phyloP scores from a whole-genome alignment of 92 coral and sea anemone genomes.

The Ricordea florida region DNA sequence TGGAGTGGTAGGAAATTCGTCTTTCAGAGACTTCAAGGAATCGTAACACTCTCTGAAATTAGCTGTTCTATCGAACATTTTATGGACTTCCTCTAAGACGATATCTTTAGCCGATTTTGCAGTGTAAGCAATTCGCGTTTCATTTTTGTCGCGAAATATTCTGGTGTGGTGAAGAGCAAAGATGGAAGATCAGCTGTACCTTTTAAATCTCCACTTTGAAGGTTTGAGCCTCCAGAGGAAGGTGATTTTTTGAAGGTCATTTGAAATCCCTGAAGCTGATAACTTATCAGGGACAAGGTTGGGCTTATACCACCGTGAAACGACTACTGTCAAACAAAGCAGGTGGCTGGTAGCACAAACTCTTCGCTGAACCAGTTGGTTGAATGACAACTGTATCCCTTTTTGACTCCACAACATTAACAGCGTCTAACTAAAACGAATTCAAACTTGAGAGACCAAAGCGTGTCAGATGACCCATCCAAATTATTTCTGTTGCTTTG shows the following conservation, averaged over 20 bases:
- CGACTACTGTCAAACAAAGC: constrained; percentile 15
- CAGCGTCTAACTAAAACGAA: constrained; percentile 47
- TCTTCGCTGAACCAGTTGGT: constrained; percentile 66
- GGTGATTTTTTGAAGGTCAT: constrained; percentile 9
- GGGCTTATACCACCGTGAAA: constrained; percentile 40
- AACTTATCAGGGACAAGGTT: constrained; percentile 50
- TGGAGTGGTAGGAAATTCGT: constrained; percentile 10
- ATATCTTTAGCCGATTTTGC: constrained; percentile 11
- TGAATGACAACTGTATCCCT: constrained; percentile 52
- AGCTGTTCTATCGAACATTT: constrained; percentile 55
- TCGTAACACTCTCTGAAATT: constrained; percentile 52
- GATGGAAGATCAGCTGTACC: constrained; percentile 30
- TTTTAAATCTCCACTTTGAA: background rate
- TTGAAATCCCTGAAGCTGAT: constrained; percentile 40
- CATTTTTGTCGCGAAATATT: constrained; percentile 38
- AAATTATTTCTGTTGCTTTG: too few species aligned
- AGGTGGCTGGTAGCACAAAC: constrained; percentile 54
- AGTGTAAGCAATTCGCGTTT: constrained; percentile 1
- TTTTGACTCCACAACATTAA: constrained; percentile 14
- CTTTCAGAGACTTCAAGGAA: constrained; percentile 2
- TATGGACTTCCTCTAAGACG: constrained; percentile 56
- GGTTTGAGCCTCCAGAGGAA: constrained; percentile 31
- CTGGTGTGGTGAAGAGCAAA: constrained; percentile 50
- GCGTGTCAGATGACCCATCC: constrained; percentile 55
- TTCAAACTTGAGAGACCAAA: constrained; percentile 42